Base-by-base conservation (phyloP, 2,113 vertebrate species). In the Cyprinodon brontotheroides region DNA sequence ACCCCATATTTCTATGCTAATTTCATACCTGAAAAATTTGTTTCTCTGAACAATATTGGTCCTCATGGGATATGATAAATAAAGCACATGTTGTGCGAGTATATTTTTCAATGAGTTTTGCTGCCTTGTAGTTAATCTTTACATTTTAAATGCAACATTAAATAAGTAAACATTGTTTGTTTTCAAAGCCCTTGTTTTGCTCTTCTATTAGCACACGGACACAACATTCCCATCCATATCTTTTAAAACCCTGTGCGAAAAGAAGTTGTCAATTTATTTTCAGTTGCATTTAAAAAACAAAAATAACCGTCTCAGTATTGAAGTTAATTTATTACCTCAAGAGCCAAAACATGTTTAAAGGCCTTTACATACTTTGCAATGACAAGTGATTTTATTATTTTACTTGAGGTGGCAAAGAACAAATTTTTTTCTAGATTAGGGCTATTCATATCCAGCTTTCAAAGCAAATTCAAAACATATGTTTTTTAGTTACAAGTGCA, bases 21-120 rank as follows among this genome's bases (percentile, higher is more conserved):
- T 74, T 74, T 70, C 78, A 17, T 43, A 37, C 61, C 60, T 38
- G 65, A 72, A 77, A 75, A 77, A 20, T 57, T 3, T 37, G 47
- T 65, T 65, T 13, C 37, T 57, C 37, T 12, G n/a, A 37, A 7
- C 3, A 4, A 14, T 41, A 22, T 57, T 6, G 67, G 11, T 36
- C n/a, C 22, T 47, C 41, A 64, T 40, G 65, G 73, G 50, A 74
- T 69, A 43, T 4, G 40, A 29, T 72, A 40, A 62, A 48, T 29
- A 1, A 41, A 67, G 57, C 12, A 50, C 3, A 0, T 20, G 22
- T 74, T 68, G 69, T 63, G 66, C 71, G 60, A 50, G 65, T 45
- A 50, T 68, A 65, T 6, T 6, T 73, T 60, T 50, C 11, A 11
- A 11, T 8, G 15, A 43, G 0, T 39, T 64, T 63, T 65, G 22